Base-by-base conservation (phyloP, 2,113 vertebrate species). In the Thryonomys swinderianus region DNA sequence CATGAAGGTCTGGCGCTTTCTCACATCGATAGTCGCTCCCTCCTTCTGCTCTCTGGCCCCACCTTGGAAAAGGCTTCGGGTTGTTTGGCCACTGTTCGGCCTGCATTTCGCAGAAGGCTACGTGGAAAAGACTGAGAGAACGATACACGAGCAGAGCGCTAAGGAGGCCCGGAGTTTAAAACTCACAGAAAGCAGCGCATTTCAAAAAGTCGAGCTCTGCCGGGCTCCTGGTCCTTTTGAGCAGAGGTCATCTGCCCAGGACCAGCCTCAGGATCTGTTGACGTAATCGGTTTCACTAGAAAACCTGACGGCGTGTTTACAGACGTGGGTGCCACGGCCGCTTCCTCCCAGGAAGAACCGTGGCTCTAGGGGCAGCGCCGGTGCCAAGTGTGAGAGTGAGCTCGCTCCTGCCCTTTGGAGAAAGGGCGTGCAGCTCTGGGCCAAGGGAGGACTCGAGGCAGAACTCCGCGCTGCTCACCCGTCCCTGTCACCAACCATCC, bases 281-380 rank as follows among this genome's bases (percentile, higher is more conserved):
- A 94, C 74, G 95, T 92, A 67, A 90, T 74, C 55, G 88, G 91
- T 92, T 96, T 94, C 83, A 57, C 79, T 78, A 48, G 87, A 69
- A 97, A 94, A 94, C 61, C 62, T 83, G 92, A 80, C 61, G 21
- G 71, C 53, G 51, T 86, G 84, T 94, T 97, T 90, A 88, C 57
- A 95, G 86, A 89, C 51, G 91, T 85, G 81, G 93, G 88, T 96
- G 93, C 94, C 96, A 76, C 67, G 66, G 83, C 85, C 34, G 83
- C 78, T 91, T 93, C 88, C 97, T 90, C 57, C 71, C 83, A 21
- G 3, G 40, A 59, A 92, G 67, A 71, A 78, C 74, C 61, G 81
- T 57, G 93, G 57, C 61, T 95, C 88, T 66, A 64, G 76, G 71
- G 81, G 66, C 55, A 59, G 61, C 67, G 61, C 71, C 57, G 62